Evolutionary conservation across 35 echinoderm and acorn worm species (phyloP), one percentile per base, ranked within the genome.

Genomic region (Hemicentrotus pulcherrimus): DNA sequence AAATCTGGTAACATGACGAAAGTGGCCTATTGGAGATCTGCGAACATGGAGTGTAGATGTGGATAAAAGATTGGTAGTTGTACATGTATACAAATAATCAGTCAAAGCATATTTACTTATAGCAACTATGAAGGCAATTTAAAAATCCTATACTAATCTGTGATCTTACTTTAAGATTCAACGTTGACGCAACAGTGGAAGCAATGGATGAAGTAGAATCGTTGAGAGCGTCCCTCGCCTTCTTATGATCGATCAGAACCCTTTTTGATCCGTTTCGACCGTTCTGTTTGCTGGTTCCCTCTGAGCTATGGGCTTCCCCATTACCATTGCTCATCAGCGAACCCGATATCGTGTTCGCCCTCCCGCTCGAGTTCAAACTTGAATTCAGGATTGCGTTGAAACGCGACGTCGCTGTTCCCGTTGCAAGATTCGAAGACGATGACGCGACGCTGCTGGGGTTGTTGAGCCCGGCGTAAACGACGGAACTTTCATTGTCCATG

Each of bases 401-500:
- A 2, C 46, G 0, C 48, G 91, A 93, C 5, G 32, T 93, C 91
- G 91, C 91, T 93, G 91, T 58, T 6, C 91, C 48, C 91, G 15
- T 46, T 28, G 16, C 46, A 30, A 31, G 45, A 47, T 31, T 47
- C 46, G 91, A 93, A 31, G 91, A 48, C 48, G 91, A 31, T 58
- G 91, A 58, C 4, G 45, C 45, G 48, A n/a, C 32, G 18, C 33
- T 88, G 30, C 19, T 24, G 19, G 88, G 18, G 10, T 90, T 85
- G 32, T 45, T 55, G 61, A 70, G 89, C 19, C 55, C 47, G 2
- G 89, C 32, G 22, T 47, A 55, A 6, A 47, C 94, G 16, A 90
- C 92, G 10, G 86, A 88, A 19, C 95, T 96, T 71, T 96, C 95
- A 45, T 86, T 94, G 92, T 96, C 95, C 86, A 85, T 86, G 15